Evolutionary conservation across 2,113 vertebrate species (phyloP).

Genomic region (Mungos mungo): DNA sequence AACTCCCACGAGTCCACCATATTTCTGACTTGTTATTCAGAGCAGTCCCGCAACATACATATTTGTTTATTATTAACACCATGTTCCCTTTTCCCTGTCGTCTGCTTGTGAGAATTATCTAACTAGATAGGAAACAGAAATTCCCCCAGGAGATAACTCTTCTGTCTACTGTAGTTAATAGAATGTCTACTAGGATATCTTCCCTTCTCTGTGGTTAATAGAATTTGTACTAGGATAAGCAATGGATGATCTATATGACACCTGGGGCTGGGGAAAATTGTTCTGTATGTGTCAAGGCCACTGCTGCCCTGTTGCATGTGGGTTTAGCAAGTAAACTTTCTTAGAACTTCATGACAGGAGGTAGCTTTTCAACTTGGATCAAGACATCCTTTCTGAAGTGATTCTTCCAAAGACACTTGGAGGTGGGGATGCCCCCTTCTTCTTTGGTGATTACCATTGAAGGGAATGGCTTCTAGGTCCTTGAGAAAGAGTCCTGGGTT

Average conservation of each 20-base stretch:
- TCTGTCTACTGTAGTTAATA: neutral
- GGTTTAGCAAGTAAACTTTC: neutral
- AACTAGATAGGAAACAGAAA: neutral
- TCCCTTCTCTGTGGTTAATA: neutral
- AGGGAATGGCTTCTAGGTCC: neutral
- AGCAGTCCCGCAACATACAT: neutral
- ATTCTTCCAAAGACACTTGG: accelerated
- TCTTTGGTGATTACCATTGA: neutral
- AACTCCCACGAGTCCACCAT: neutral
- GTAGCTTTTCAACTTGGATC: neutral
- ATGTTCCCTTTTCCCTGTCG: neutral
- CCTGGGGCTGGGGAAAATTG: neutral
- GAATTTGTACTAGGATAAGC: neutral
- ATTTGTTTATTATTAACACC: neutral
- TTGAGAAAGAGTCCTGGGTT: neutral
- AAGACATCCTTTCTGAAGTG: neutral
- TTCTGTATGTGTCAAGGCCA: neutral
- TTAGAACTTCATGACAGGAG: neutral
- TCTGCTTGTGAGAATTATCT: slow-evolving; percentile 5
- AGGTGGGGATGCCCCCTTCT: neutral
- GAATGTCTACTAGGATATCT: neutral
- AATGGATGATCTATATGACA: neutral
- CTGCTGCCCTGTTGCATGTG: accelerated
- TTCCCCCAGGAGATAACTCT: neutral
- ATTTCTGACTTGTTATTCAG: neutral